Base-by-base conservation (phyloP, 2,113 vertebrate species). In the Apteryx mantelli region DNA sequence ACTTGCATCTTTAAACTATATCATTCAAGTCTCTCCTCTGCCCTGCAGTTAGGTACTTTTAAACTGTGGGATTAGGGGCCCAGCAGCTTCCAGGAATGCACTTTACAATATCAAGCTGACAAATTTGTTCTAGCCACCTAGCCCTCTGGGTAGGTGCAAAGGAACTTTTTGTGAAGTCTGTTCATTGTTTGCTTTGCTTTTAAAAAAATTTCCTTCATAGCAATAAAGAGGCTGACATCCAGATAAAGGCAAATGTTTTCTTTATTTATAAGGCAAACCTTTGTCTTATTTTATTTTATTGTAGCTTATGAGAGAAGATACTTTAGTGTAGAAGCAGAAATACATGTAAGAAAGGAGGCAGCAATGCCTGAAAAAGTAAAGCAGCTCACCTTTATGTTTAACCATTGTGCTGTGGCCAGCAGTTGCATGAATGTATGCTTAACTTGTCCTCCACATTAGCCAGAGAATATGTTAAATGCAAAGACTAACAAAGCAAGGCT, bases 41-140 rank as follows among this genome's bases (percentile, higher is more conserved):
- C 34, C 65, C 32, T 66, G 48, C 24, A 83, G 17, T 65, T 69
- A 88, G 46, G 22, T 85, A 52, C n/a, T 75, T 93, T 88, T 58
- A 91, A 91, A 58, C 65, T 42, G 52, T 71, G 38, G n/a, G 89
- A 87, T 91, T 94, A 88, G 40, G 74, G 79, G 48, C 65, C 74
- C 81, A 66, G 46, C 36, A 88, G 60, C 81, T 92, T 95, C 71
- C 77, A 89, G 81, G 83, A 95, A 95, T 74, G 88, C 30, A 83
- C 78, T 96, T 91, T 73, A 80, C 52, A 86, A 78, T 58, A 21
- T 76, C 76, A 70, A 9, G 19, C 28, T 81, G 90, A 96, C 75
- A 91, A 79, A 91, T 84, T 92, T 63, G 58, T 75, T 97, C 44
- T 92, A 80, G 46, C 44, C 75, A 32, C 56, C 73, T 93, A 32